Evolutionary conservation across 1,140 invertebrate species (phyloP), one percentile per base, ranked within the genome.

Genomic region (Ylistrum balloti): DNA sequence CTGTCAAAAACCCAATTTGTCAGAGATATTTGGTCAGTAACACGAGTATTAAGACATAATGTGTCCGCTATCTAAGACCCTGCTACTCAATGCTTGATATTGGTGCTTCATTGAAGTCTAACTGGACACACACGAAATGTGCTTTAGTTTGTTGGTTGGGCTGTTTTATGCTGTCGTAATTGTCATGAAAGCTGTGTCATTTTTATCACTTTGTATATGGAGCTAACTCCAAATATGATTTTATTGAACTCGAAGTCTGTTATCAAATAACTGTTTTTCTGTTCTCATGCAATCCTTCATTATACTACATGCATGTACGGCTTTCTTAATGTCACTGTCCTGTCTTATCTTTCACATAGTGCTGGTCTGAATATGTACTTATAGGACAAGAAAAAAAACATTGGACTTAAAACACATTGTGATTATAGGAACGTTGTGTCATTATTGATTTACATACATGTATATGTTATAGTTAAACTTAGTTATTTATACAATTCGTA

Each of bases 1-100:
- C 89, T 90, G 89, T 90, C 89, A 90, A 85, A 90, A 90, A 90
- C 86, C 38, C 87, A 90, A 87, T 90, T 90, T 90, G 89, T 90
- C 89, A 90, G 89, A 33, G 87, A 90, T 90, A 90, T 86, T 90
- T 90, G 48, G 89, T 90, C 87, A 87, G 89, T 87, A 90, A 87
- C 89, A 86, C 17, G 85, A 89, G 41, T 85, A 89, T 41, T 33
- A 33, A 41, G 86, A n/a, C 38, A 90, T 89, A 41, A 89, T 86
- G 86, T 89, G 89, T 90, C 86, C 86, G 9, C 33, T 34, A 3
- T 56, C 28, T 48, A 22, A 28, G 45, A 56, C 20, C 86, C 11
- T 28, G 85, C 33, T 86, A 86, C 86, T 33, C 7, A 33, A 33
- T 86, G 86, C 15, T 17, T 86, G 86, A n/a, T 86, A 34, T 34